A percentile compares a stretch with the other conserved stretches of the same genome.
Evolutionary conservation across 2,888 invertebrate genomes (phyloP).

Genomic region (Tortricodes alternella): DNA sequence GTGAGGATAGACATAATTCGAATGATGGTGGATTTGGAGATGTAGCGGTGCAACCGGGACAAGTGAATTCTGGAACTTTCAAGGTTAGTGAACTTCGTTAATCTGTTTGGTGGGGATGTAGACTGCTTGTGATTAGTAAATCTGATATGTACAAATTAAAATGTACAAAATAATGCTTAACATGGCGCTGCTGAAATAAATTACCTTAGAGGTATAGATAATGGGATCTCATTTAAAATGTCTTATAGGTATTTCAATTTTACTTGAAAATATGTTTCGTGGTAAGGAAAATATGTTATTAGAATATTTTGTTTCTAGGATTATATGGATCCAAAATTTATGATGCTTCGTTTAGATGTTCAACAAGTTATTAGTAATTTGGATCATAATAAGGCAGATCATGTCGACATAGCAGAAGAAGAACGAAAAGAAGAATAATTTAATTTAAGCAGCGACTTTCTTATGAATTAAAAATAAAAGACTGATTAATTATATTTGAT

Average conservation of each 20-base stretch:
- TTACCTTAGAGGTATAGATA: no score
- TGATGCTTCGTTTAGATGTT: constrained; percentile 75
- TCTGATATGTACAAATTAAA: no score
- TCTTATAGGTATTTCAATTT: no score
- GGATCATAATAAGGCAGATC: constrained; percentile 55
- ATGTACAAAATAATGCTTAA: no score
- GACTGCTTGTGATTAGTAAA: no score
- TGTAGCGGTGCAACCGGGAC: constrained; percentile 38
- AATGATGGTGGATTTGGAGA: constrained; percentile 33
- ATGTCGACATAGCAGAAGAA: constrained; percentile 40
- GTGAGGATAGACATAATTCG: constrained; percentile 27
- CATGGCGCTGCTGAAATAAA: no score
- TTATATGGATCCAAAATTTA: constrained; percentile 75
- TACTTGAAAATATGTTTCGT: no score
- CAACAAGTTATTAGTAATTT: constrained; percentile 72
- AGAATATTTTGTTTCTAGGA: constrained; percentile 53
- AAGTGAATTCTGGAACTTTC: constrained; percentile 46
- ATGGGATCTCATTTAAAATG: no score
- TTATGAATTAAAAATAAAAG: constrained; percentile 58
- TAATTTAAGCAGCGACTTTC: constrained; percentile 27
- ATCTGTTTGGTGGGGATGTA: neutral
- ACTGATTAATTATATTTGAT: constrained; percentile 61
- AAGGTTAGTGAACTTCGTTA: constrained; percentile 44
- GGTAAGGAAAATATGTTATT: neutral
- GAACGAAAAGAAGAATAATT: constrained; percentile 37